A percentile compares a stretch with the other conserved stretches of the same genome.
Conservation (phyloP, 1,140 invertebrate species). For the Argopecten irradians region DNA sequence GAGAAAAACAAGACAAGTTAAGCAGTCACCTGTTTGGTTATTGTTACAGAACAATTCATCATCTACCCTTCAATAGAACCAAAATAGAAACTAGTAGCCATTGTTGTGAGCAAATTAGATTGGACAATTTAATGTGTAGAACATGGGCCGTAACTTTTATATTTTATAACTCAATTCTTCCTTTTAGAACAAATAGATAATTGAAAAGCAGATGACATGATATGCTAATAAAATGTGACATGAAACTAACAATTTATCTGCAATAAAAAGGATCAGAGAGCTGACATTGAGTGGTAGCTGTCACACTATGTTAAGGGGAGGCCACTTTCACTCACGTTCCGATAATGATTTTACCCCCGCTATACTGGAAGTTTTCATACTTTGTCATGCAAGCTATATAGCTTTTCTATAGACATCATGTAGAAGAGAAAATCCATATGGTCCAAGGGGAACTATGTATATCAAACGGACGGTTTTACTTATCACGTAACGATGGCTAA, state of each 20-base stretch:
- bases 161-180: neutral
- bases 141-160: neutral
- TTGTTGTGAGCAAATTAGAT: neutral
- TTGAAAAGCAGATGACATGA: neutral
- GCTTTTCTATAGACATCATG: neutral
- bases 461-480: neutral
- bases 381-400: conserved; percentile 3
- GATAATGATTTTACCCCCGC: neutral
- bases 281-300: neutral
- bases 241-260: conserved; percentile 22
- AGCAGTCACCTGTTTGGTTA: neutral
- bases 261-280: neutral
- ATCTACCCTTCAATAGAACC: neutral
- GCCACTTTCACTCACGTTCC: neutral
- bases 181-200: conserved; percentile 23
- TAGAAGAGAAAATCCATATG: neutral
- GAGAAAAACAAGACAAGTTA: neutral
- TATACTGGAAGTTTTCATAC: neutral
- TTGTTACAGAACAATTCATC: neutral
- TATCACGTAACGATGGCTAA: neutral
- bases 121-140: neutral
- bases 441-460: neutral
- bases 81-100: neutral
- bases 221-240: neutral
- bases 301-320: conserved; percentile 8